Evolutionary conservation across 2,797 vertebrate species (phyloP), one percentile per base, ranked within the genome.

Genomic region (Ptychadena robeensis): DNA sequence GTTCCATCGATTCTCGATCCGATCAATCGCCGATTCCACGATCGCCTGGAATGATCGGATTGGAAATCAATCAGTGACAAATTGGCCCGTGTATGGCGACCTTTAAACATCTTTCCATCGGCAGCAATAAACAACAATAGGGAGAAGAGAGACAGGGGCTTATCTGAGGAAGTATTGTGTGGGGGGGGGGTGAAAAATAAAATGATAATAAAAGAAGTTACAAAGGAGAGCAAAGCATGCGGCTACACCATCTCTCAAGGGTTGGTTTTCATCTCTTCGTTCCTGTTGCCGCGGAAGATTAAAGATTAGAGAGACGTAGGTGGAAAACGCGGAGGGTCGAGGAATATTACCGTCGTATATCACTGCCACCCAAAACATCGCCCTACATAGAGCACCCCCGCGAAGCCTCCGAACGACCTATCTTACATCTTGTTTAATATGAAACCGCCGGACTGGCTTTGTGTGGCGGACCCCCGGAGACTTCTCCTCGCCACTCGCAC

Each of bases 291-390:
- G n/a, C 11, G 2, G n/a, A 30, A 25, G 14, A 72, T 73, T 37
- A 32, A 4, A 27, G 35, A 73, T 81, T 68, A 73, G 25, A 25
- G 22, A 67, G 61, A 66, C 9, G 63, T n/a, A 30, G 31, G 15
- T 27, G 37, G 61, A 44, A 27, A 59, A 73, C 35, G 44, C n/a
- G 71, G 22, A 14, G 67, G 64, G 40, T 32, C 14, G 22, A 28
- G 0, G 14, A 18, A 32, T 79, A 79, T 79, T 69, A 53, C 48
- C 31, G 28, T 44, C 65, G 69, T 79, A 53, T 37, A 79, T 78
- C 75, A 79, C n/a, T 79, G 65, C 44, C 44, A 69, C 22, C 48
- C 27, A 2, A 48, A 63, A 44, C 44, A 59, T 12, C 38, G 67
- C 48, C 67, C 48, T 70, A 40, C 77, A 69, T 27, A 57, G 22